A percentile compares a stretch with the other conserved stretches of the same genome.
Conservation (phyloP, 1,140 invertebrate genomes). For the Ptiloglossa arizonensis region DNA sequence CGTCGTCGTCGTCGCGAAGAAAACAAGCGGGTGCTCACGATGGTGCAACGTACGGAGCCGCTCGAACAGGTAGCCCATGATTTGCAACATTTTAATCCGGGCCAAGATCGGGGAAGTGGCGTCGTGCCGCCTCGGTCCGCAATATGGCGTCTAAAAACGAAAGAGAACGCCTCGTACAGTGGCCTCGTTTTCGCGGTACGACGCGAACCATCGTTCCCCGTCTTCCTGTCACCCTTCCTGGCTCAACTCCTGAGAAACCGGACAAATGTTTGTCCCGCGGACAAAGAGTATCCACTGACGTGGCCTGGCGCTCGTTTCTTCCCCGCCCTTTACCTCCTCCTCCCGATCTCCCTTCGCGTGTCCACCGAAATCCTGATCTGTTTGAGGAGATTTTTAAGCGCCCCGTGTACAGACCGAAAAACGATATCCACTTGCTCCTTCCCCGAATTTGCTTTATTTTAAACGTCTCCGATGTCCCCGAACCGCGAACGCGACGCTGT, state of each 20-base stretch:
- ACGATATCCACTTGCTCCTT: conserved; percentile 43
- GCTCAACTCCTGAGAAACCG: conserved; percentile 61
- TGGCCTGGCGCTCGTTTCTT: conserved; percentile 57
- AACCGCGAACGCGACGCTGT: not conserved
- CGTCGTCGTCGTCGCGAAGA: conserved; percentile 34
- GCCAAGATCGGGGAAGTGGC: conserved; percentile 61
- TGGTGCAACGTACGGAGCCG: conserved; percentile 28
- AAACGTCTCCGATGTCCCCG: not conserved
- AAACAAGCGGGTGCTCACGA: conserved; percentile 44
- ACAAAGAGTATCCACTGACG: conserved; percentile 74
- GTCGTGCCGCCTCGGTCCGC: conserved; percentile 17
- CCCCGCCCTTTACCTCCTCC: too few relatives aligned
- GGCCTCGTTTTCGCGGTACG: conserved; percentile 12
- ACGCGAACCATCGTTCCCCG: conserved; percentile 44
- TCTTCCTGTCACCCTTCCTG: conserved; percentile 44
- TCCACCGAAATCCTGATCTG: conserved; percentile 71
- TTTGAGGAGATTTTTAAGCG: conserved; percentile 71
- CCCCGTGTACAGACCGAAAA: conserved; percentile 40
- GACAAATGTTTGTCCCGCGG: conserved; percentile 74
- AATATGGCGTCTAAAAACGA: conserved; percentile 25
- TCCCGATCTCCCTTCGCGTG: too few relatives aligned
- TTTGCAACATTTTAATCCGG: conserved; percentile 80
- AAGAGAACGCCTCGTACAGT: conserved; percentile 6
- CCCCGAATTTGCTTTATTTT: not conserved
- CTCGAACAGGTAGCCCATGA: conserved; percentile 78